A percentile compares a stretch with the other conserved stretches of the same genome.
phyloP scores from a whole-genome alignment of 2,113 vertebrate species.

The Montifringilla adamsi region DNA sequence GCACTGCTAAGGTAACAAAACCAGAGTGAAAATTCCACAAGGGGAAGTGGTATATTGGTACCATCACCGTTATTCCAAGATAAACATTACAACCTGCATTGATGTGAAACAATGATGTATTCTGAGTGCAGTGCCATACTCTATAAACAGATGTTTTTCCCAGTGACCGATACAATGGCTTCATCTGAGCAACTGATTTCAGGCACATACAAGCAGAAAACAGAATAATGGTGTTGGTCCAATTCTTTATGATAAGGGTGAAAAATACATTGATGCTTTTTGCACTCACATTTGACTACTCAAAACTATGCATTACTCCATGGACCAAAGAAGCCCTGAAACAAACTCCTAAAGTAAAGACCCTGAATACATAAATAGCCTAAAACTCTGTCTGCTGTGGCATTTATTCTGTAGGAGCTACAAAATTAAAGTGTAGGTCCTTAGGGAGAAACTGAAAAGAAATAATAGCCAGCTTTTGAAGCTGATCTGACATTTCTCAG shows the following conservation, averaged over 20 bases:
- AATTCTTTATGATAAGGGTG: background rate
- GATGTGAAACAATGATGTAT: background rate
- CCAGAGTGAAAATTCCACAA: background rate
- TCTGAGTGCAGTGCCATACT: background rate
- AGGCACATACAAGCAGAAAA: background rate
- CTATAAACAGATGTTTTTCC: background rate
- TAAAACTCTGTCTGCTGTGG: background rate
- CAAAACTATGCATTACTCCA: background rate
- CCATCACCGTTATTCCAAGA: background rate
- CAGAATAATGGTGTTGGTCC: background rate
- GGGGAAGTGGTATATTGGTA: background rate
- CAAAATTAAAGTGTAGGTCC: background rate
- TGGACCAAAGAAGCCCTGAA: background rate
- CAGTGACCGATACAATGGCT: background rate
- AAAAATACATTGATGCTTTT: background rate
- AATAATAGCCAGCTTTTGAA: background rate
- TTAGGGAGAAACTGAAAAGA: background rate
- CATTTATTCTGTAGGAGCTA: background rate
- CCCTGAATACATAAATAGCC: background rate
- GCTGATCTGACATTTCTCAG: background rate
- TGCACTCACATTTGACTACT: background rate
- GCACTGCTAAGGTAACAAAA: background rate
- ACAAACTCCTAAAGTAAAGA: background rate
- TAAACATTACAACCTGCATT: background rate
- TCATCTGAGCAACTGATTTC: background rate